Evolutionary conservation across 2,888 invertebrate species (phyloP).

Genomic region (Dioctria linearis): DNA sequence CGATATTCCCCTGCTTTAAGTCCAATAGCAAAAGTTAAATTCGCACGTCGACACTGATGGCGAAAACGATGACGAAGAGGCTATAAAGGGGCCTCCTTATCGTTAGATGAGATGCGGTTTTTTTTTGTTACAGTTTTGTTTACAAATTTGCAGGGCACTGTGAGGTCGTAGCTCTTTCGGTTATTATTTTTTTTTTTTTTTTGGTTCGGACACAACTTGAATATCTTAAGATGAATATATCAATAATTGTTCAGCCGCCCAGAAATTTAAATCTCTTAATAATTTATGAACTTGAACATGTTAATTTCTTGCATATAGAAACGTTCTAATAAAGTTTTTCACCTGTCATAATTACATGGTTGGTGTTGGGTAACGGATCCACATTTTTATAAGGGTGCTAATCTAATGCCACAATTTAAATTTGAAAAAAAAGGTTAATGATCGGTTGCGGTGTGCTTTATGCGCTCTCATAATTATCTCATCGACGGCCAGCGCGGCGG

Average conservation of each 20-base stretch:
- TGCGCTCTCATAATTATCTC: conserved; percentile 5
- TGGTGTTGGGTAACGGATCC: conserved; percentile 8
- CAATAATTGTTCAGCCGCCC: conserved; percentile 31
- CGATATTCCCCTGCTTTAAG: conserved; percentile 18
- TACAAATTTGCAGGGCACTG: background rate
- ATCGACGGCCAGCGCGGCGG: background rate
- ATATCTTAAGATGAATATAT: conserved; percentile 3
- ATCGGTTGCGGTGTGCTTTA: conserved; percentile 1
- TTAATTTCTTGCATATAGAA: conserved; percentile 5
- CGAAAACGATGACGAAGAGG: no score
- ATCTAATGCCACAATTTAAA: conserved; percentile 15
- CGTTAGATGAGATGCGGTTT: conserved; percentile 1
- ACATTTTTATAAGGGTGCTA: conserved; percentile 12
- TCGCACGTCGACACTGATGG: conserved; percentile 21
- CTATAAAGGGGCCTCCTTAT: no score
- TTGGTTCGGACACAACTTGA: conserved; percentile 26
- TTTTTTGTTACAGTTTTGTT: conserved; percentile 6
- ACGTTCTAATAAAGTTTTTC: conserved; percentile 23
- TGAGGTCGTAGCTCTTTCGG: conserved; percentile 29
- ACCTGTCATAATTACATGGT: conserved; percentile 24
- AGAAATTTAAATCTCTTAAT: conserved; percentile 18
- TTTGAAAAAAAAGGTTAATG: conserved; percentile 35
- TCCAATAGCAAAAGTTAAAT: conserved; percentile 14
- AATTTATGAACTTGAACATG: conserved; percentile 30
- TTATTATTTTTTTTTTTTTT: background rate